Evolutionary conservation across 2,113 vertebrate genomes (phyloP), one percentile per base, ranked within the genome.

Genomic region (Periophthalmus modestus): DNA sequence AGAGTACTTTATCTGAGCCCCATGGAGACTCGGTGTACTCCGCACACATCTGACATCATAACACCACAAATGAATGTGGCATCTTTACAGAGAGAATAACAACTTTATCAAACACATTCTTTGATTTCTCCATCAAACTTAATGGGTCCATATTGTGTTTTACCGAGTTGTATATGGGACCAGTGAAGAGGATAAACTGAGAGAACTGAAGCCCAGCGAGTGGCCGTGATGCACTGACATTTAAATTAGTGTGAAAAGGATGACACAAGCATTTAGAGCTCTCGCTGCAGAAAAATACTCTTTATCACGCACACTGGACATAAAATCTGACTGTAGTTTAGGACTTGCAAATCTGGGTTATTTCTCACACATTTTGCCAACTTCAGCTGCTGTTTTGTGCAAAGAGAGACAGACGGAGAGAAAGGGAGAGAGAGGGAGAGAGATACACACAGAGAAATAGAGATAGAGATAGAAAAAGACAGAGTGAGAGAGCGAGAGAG

Each of bases 41-140:
- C 50, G 1, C 5, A 4, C 9, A 11, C 11, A 5, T 1, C 15
- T 2, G 15, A 24, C 23, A 28, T 59, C 61, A 23, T n/a, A 79
- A 71, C 48, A 33, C 12, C 69, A 58, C 48, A 75, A 70, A 48
- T 54, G 47, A 69, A 2, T 13, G 55, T n/a, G 23, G 61, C 39
- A 43, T 63, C 59, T 15, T 72, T 47, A 48, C 61, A 33, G 1
- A 3, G 34, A 65, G 68, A 82, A 47, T 78, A 85, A 78, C 59
- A 39, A 1, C 62, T 48, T 72, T n/a, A 57, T 82, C 24, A 68
- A 52, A 69, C 58, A 68, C 21, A 57, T 23, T 48, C 47, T 85
- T 82, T 7, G 28, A 81, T 74, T 85, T 74, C 9, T 0, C 73
- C 36, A 68, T 70, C 48, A 43, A 71, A 80, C n/a, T 34, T 23